Base-by-base conservation (phyloP, 2,797 vertebrate genomes). In the Erethizon dorsatum region DNA sequence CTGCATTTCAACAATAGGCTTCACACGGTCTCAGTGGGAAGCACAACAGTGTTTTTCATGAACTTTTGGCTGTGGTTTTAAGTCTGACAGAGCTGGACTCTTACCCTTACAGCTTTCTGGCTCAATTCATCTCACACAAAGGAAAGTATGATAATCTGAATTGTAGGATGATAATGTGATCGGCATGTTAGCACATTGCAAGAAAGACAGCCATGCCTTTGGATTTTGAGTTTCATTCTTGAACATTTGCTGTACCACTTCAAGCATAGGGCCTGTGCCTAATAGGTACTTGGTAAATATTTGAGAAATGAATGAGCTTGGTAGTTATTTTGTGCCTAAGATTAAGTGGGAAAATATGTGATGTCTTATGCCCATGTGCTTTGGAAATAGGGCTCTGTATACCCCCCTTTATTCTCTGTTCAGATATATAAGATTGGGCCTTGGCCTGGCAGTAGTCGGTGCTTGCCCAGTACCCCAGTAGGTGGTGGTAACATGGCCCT, bases 51-150 rank as follows among this genome's bases (percentile, higher is more conserved):
- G 97, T 97, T 98, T 98, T 98, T 98, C 96, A 96, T 97, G 97
- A 98, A 97, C 97, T 97, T 98, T 96, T 98, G 97, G 96, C 97
- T 97, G 94, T 83, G 96, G 97, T 97, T 98, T 98, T 97, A 97
- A 97, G 97, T 90, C 96, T 88, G 92, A 96, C 91, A 96, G 98
- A 97, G 98, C 97, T 97, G 97, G 96, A 94, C 97, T 98, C 97
- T 98, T 98, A 95, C 91, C 97, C 96, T 97, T 97, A 96, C 91
- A 88, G 97, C 95, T 98, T 98, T 98, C 98, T 98, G 98, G 98
- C 97, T 98, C 97, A 94, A 83, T 97, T 98, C 96, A 96, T 97
- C 97, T 95, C 95, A 63, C 92, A 98, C 97, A 98, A 98, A 98
- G 94, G 91, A 91, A 97, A 97, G 97, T 97, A 96, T 89, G 96